These are phyloP conservation scores for Chrysolina oricalcia DNA, from an alignment of 2,888 invertebrate species.

Conservation along the genomic window DNA sequence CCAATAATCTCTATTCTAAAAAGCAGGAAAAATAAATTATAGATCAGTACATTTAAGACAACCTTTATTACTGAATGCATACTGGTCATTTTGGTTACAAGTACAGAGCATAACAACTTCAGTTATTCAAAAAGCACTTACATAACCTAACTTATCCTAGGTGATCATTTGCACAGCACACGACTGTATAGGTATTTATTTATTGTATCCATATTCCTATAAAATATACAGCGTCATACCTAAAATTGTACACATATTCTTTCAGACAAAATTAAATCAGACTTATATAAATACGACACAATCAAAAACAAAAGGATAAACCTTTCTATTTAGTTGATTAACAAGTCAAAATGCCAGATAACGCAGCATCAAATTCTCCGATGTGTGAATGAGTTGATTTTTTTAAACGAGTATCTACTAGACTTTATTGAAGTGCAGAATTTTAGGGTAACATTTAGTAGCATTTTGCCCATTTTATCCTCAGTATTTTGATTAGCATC, in stretches of 20 bases:
- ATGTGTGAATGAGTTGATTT: constrained; percentile 3
- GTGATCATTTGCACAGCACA: constrained; percentile 68
- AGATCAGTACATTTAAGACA: constrained; percentile 72
- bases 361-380: background rate
- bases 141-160: constrained; percentile 70
- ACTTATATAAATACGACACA: constrained; percentile 17
- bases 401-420: background rate
- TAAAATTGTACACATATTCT: constrained; percentile 17
- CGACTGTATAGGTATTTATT: constrained; percentile 54
- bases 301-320: constrained; percentile 11
- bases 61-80: constrained; percentile 76
- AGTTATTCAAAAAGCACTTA: constrained; percentile 73
- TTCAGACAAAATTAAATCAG: constrained; percentile 19
- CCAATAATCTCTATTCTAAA: too few relatives aligned
- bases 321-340: background rate
- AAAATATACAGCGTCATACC: constrained; percentile 15
- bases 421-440: background rate
- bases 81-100: constrained; percentile 75
- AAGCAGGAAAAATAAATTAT: too few relatives aligned
- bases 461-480: constrained; percentile 11
- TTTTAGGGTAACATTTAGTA: constrained; percentile 10
- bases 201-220: constrained; percentile 51
- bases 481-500: background rate
- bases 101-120: constrained; percentile 72
- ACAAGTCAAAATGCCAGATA: background rate